Percentiles rank a stretch among this genome's conserved stretches.
Conservation (phyloP, 2,797 vertebrate genomes). For the Leptoclinus maculatus region DNA sequence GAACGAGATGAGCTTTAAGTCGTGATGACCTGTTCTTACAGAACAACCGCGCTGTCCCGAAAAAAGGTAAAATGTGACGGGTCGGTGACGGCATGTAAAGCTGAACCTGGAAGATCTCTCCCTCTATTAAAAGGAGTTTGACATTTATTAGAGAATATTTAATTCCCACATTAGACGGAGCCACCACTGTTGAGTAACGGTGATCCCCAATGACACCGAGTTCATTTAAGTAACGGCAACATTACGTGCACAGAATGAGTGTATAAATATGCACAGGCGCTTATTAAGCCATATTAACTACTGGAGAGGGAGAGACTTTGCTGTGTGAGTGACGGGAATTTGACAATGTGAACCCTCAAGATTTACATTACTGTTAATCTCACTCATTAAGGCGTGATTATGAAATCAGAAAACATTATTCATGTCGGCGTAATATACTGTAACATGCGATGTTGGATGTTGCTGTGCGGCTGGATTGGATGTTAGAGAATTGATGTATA, state of each 20-base stretch:
- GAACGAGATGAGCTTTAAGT: no score
- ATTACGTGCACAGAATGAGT: constrained; percentile 2
- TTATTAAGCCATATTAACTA: constrained; percentile 57
- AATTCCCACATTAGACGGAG: background rate
- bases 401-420: background rate
- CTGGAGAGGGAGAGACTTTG: constrained; percentile 11
- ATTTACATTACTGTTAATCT: constrained; percentile 10
- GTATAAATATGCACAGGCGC: constrained; percentile 26
- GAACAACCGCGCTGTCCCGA: background rate
- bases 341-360: constrained; percentile 6
- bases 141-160: background rate
- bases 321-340: constrained; percentile 1
- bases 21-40: background rate
- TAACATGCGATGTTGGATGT: background rate
- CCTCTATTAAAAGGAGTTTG: background rate
- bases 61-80: background rate
- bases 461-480: background rate
- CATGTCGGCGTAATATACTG: constrained; percentile 11
- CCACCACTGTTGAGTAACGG: background rate
- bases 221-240: background rate
- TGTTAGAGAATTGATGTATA: background rate
- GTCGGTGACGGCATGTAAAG: background rate
- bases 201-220: background rate
- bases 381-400: constrained; percentile 4
- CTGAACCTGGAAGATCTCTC: background rate